Base-by-base conservation (phyloP, 2,888 invertebrate genomes). In the Drepanosiphum platanoidis region DNA sequence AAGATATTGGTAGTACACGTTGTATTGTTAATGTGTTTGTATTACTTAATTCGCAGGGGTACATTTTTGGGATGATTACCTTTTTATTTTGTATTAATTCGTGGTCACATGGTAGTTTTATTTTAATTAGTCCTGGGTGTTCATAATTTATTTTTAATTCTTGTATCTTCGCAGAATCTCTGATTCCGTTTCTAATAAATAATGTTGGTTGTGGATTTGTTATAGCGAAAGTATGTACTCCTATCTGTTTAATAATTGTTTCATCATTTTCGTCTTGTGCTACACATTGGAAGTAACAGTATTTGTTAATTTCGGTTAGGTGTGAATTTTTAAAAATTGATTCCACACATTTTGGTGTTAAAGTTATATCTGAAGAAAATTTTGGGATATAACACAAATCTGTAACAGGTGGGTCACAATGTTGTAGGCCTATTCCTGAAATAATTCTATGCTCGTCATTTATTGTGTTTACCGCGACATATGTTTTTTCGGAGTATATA, bases 361-460 rank as follows among this genome's bases (percentile, higher is more conserved):
- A 0, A 2, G n/a, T 7, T 22, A 58, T n/a, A 22, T 58, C n/a
- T n/a, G 58, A n/a, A 5, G 58, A 58, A 7, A 58, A 58, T n/a
- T n/a, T n/a, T 58, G 22, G 58, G 5, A 58, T 58, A 5, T 58
- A n/a, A 58, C 58, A 58, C n/a, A 58, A 58, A 7, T 58, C 58
- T 5, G 58, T 58, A 0, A 58, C 58, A 4, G 58, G 58, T 4
- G 58, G 58, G 58, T 58, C 58, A n/a, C 58, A 58, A 18, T 58
- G 58, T 58, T 58, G 71, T 39, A 70, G 15, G 4, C 36, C 70
- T 4, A 71, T 32, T 27, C 39, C 71, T 39, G 71, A 71, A 13
- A 71, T 39, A 1, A 39, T 71, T n/a, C 71, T 71, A 15, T 42
- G 71, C 39, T 71, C 71, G 39, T 71, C 27, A 71, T 71, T 71